phyloP scores from a whole-genome alignment of 2,113 vertebrate species.

The Phalacrocorax pelagicus region DNA sequence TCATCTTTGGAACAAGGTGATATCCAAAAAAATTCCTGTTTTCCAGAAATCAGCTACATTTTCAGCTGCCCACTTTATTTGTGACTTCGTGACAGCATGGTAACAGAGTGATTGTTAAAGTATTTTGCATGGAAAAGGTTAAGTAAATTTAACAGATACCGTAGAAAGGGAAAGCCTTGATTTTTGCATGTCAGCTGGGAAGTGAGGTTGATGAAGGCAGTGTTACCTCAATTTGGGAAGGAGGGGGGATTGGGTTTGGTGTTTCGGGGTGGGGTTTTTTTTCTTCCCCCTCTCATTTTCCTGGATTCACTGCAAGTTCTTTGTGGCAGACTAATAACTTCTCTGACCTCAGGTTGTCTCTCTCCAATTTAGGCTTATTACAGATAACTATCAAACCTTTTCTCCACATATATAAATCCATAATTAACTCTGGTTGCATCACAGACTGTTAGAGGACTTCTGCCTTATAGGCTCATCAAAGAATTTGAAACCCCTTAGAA shows the following conservation, averaged over 20 bases:
- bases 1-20: neutral
- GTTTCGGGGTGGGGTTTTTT: neutral
- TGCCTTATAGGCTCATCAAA: neutral
- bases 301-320: neutral
- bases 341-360: conserved; percentile 30
- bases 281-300: neutral
- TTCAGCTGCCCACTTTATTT: neutral
- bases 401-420: neutral
- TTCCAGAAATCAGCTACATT: neutral
- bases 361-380: conserved; percentile 28
- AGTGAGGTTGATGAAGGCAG: neutral
- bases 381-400: conserved; percentile 27
- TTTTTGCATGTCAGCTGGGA: neutral
- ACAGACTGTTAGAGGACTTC: neutral
- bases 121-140: neutral
- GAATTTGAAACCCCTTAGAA: conserved; percentile 36
- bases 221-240: neutral
- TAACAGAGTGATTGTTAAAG: neutral
- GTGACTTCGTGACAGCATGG: neutral
- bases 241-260: neutral
- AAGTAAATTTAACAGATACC: neutral
- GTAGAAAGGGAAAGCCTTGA: neutral
- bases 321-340: conserved; percentile 16
- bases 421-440: conserved; percentile 30
- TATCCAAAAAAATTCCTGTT: neutral